Evolutionary conservation across 2,113 vertebrate genomes (phyloP), one percentile per base, ranked within the genome.

Genomic region (Oriolus oriolus): DNA sequence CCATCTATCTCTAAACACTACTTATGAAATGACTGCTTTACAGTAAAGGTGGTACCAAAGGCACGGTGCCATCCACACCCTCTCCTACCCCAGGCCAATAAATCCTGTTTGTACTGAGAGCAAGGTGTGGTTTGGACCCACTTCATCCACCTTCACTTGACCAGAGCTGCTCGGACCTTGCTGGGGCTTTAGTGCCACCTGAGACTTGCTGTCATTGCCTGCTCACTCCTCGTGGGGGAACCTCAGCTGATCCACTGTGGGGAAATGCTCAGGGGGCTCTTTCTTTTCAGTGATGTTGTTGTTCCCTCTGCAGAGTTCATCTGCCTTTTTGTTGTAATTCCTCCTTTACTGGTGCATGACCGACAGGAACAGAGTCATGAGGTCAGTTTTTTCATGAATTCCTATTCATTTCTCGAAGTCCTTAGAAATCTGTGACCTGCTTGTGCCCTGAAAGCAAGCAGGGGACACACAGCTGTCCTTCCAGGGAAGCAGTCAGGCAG

Each of bases 201-300:
- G 28, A 30, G 54, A 39, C 13, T 54, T 54, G 35, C 30, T 68
- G 69, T 41, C 31, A 3, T 39, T 50, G 53, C 50, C n/a, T 33
- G 35, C 60, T 82, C 2, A 0, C 19, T 10, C 20, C 11, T 9
- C 16, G 6, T 4, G 24, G 8, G 54, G 17, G 18, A 31, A 18
- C 26, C 2, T 2, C 52, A 50, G 44, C 54, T 80, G 45, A 56
- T 33, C 22, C 1, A 0, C 60, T 23, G 9, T 0, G 5, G 22
- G 4, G 4, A 15, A 17, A 2, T 2, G 1, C 17, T 42, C 42
- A 10, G 23, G 22, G 21, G 16, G 5, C 11, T 61, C 53, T 26
- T 54, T 37, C 41, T 31, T 68, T 35, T 16, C 59, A 47, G 31
- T 33, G n/a, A n/a, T 27, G 14, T 4, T 45, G 12, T 18, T 33